phyloP scores from a whole-genome alignment of 1,140 invertebrate genomes.

The Oreohelix idahoensis region DNA sequence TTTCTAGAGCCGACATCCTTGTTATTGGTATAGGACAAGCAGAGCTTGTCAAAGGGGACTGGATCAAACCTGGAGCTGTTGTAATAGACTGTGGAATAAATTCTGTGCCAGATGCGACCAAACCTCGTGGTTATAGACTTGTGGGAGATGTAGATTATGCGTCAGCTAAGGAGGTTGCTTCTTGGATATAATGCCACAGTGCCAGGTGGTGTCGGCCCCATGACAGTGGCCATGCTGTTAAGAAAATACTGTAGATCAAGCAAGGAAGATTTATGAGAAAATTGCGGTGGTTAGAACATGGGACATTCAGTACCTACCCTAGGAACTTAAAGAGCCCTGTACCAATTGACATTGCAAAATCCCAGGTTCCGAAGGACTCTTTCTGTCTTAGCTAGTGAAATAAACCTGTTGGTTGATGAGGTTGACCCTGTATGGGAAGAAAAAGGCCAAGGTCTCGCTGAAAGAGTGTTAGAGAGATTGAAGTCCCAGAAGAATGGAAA shows the following conservation, averaged over 20 bases:
- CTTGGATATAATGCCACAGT: slow-evolving; percentile 96
- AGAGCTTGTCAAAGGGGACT: slow-evolving; percentile 92
- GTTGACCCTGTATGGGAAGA: slow-evolving; percentile 92
- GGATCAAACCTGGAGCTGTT: slow-evolving; percentile 98
- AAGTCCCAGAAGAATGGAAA: slow-evolving; percentile 83
- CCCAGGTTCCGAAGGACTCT: slow-evolving; percentile 92
- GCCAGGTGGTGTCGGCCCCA: slow-evolving; percentile 97
- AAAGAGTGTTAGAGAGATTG: slow-evolving; percentile 85
- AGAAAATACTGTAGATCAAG: slow-evolving; percentile 93
- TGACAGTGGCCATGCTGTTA: slow-evolving; percentile 99
- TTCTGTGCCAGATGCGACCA: slow-evolving; percentile 87
- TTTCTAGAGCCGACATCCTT: slow-evolving; percentile 88
- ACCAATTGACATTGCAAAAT: slow-evolving; percentile 84
- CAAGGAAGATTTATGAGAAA: slow-evolving; percentile 75
- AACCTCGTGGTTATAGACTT: slow-evolving; percentile 86
- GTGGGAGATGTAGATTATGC: slow-evolving; percentile 96
- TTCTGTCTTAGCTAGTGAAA: slow-evolving; percentile 60
- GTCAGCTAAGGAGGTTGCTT: slow-evolving; percentile 84
- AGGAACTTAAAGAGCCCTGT: slow-evolving; percentile 68
- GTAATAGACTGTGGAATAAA: slow-evolving; percentile 99
- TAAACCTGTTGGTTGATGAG: slow-evolving; percentile 83
- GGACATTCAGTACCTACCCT: slow-evolving; percentile 65
- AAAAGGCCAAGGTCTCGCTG: slow-evolving; percentile 95
- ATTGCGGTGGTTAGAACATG: slow-evolving; percentile 56
- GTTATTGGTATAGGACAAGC: slow-evolving; percentile 95